Evolutionary conservation across 2,113 vertebrate species (phyloP), one percentile per base, ranked within the genome.

Genomic region (Lethenteron camtschaticum): DNA sequence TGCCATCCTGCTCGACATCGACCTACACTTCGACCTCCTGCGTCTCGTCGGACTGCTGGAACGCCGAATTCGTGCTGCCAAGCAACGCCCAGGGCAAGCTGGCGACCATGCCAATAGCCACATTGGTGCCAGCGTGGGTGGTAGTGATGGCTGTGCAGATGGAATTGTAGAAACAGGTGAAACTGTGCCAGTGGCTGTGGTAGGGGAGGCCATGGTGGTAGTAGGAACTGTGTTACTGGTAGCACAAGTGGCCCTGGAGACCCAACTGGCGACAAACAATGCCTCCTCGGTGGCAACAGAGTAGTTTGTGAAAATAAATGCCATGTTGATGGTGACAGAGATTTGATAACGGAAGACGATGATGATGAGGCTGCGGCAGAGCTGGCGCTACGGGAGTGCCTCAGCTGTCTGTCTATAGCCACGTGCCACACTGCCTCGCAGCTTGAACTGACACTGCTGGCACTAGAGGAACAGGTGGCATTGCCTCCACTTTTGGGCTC

Each of bases 341-440:
- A 41, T 41, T 41, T 41, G 41, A 41, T 41, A 41, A 41, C 41
- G 41, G 41, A 41, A 6, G 41, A 41, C 41, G 41, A 41, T 41
- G 41, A 41, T 41, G 41, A 41, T 41, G 41, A 41, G 41, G 41
- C 41, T 41, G 41, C 41, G 41, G 41, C 41, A 41, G 41, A 41
- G 41, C 41, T 41, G 41, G 41, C 41, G 41, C 41, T 66, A 24
- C 24, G 63, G 9, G 9, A 9, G 9, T 66, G 63, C 24, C 63
- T 66, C 63, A 66, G n/a, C 63, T 24, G 63, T 16, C 24, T 66
- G n/a, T 66, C 63, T 16, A 66, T 66, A 16, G 63, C 63, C 63
- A 16, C 63, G n/a, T 66, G 63, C 63, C 63, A 66, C 63, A 66
- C n/a, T 11, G 24, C 9, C 63, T 66, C 63, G 10, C 63, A 66